Evolutionary conservation across 2,888 invertebrate species (phyloP), one percentile per base, ranked within the genome.

Genomic region (Plagodis pulveraria): DNA sequence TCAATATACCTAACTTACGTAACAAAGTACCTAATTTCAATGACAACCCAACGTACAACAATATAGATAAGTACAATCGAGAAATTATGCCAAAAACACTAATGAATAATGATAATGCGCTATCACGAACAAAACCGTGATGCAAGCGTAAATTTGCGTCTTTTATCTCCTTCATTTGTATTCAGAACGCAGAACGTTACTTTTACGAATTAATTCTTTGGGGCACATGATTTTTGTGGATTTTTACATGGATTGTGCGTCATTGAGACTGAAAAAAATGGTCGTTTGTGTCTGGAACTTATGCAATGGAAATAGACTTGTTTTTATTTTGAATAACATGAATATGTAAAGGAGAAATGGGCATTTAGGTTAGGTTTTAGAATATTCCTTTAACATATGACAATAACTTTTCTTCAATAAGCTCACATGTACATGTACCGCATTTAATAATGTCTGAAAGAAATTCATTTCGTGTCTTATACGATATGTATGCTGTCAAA

Each of bases 51-150:
- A 40, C 10, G 42, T 33, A 52, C 22, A 38, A 38, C 42, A 42
- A 6, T 42, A 12, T 42, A 42, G 40, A 36, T 41, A 41, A 41
- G 12, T 5, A 40, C 40, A 45, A 56, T 50, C 42, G 45, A 50
- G 46, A 46, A 56, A 51, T 56, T 56, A 56, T 56, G 45, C 49
- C 56, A n/a, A 50, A 48, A 46, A 46, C 35, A 46, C n/a, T 56
- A 51, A 50, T 56, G 56, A 42, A 46, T 46, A 56, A 50, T 50
- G 56, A 56, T 56, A 42, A 42, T 35, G 34, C 32, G 5, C 41
- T 50, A 50, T 56, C 55, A 22, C 56, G 32, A 45, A 50, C 56
- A 50, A 34, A 56, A 42, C 35, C 9, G 33, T 52, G 57, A 57
- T 48, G 51, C 34, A 57, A 57, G 32, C 32, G 40, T 42, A 32